These are phyloP conservation scores for Yponomeuta plumbellus DNA, from an alignment of 2,888 invertebrate genomes.

Conservation along the genomic window DNA sequence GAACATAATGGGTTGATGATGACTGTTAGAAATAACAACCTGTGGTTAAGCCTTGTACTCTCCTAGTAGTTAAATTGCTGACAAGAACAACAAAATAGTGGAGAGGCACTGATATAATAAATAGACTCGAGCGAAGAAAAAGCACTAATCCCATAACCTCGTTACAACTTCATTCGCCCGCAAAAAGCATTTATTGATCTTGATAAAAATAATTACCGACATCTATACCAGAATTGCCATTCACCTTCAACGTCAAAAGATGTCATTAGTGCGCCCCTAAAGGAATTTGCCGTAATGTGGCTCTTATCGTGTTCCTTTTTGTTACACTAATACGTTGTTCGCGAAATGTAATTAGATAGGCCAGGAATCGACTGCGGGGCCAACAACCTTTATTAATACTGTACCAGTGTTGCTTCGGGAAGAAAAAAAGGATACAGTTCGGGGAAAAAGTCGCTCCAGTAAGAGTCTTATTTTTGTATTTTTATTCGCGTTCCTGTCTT, in stretches of 20 bases:
- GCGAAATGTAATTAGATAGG: constrained; percentile 11
- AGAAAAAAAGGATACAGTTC: neutral
- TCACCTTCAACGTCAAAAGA: constrained; percentile 9
- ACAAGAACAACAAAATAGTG: too few species aligned
- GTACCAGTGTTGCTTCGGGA: neutral
- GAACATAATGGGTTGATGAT: too few species aligned
- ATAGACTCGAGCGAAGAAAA: neutral
- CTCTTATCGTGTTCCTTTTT: constrained; percentile 7
- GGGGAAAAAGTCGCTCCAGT: neutral
- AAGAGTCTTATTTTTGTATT: neutral
- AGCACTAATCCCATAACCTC: neutral
- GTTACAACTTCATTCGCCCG: neutral
- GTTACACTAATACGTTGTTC: constrained; percentile 3
- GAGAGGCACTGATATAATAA: too few species aligned
- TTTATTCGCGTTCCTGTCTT: too few species aligned
- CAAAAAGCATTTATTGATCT: constrained; percentile 7
- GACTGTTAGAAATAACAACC: too few species aligned
- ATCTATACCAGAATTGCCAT: neutral
- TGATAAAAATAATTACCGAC: constrained; percentile 11
- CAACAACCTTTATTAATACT: constrained; percentile 8
- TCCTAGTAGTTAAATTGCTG: too few species aligned
- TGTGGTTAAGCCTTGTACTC: too few species aligned
- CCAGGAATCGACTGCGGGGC: neutral
- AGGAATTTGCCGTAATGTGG: constrained; percentile 6
- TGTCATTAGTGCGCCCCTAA: neutral